Evolutionary conservation across 2,113 vertebrate species (phyloP).

Genomic region (Gorilla gorilla): DNA sequence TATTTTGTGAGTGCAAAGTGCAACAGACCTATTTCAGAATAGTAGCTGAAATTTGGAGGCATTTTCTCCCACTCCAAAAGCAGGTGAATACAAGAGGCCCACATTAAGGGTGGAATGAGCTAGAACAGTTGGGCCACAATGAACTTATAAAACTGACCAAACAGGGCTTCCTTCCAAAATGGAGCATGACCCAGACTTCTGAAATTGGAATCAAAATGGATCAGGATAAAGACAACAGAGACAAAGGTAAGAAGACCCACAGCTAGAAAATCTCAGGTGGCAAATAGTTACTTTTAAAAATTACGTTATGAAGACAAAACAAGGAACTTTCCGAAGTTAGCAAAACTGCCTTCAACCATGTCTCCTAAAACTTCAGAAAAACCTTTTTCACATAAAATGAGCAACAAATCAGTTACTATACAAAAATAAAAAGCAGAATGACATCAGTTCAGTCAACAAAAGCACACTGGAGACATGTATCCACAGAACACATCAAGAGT

Average conservation of each 20-base stretch:
- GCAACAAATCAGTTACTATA: neutral
- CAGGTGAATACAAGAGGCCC: neutral
- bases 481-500: neutral
- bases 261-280: neutral
- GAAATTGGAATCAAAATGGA: neutral
- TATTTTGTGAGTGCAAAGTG: neutral
- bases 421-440: neutral
- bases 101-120: neutral
- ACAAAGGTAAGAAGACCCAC: neutral
- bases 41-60: neutral
- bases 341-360: neutral
- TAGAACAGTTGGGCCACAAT: neutral
- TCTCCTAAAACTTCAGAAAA: neutral
- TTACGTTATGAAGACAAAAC: neutral
- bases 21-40: neutral
- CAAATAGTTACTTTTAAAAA: neutral
- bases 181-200: neutral
- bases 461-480: neutral
- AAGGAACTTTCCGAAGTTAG: neutral
- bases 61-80: neutral
- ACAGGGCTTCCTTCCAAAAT: neutral
- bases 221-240: neutral
- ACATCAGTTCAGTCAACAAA: neutral
- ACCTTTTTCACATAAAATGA: constrained; percentile 3
- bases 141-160: neutral